Evolutionary conservation across 2,113 vertebrate genomes (phyloP).

Genomic region (Planiliza haematocheilus): DNA sequence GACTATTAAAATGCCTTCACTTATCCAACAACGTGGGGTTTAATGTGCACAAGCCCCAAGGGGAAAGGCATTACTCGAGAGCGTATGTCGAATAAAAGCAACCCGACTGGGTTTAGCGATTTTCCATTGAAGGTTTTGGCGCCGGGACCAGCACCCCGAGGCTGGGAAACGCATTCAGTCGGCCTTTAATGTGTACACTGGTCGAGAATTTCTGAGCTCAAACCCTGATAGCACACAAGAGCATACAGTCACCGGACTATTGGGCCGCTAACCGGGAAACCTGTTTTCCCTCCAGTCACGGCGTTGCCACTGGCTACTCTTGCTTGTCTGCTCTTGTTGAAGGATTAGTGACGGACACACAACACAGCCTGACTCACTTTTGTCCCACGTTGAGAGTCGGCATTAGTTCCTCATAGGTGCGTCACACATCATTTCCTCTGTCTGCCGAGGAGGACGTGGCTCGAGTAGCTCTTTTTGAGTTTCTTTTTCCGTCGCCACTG

Average conservation of each 20-base stretch:
- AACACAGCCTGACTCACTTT: not conserved
- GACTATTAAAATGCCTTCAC: not conserved
- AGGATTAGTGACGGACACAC: not conserved
- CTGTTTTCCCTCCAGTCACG: not conserved
- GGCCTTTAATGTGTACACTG: not conserved
- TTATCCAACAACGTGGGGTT: not conserved
- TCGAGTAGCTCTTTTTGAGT: fast-evolving
- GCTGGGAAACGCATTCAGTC: not conserved
- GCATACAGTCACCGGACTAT: not conserved
- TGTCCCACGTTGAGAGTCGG: not conserved
- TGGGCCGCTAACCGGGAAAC: not conserved
- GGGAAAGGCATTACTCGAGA: not conserved
- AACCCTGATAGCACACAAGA: not conserved
- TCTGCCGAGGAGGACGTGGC: no score
- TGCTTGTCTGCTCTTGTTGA: slow-evolving; percentile 2
- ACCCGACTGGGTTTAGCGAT: not conserved
- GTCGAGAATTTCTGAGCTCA: slow-evolving; percentile 2
- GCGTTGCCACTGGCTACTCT: not conserved
- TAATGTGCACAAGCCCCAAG: not conserved
- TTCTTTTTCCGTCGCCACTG: not conserved
- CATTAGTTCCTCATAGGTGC: not conserved
- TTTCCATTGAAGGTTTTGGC: slow-evolving; percentile 8
- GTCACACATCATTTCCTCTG: no score
- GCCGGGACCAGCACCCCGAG: not conserved
- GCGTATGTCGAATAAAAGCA: not conserved